Evolutionary conservation across 2,888 invertebrate species (phyloP).

Genomic region (Prosapia bicincta): DNA sequence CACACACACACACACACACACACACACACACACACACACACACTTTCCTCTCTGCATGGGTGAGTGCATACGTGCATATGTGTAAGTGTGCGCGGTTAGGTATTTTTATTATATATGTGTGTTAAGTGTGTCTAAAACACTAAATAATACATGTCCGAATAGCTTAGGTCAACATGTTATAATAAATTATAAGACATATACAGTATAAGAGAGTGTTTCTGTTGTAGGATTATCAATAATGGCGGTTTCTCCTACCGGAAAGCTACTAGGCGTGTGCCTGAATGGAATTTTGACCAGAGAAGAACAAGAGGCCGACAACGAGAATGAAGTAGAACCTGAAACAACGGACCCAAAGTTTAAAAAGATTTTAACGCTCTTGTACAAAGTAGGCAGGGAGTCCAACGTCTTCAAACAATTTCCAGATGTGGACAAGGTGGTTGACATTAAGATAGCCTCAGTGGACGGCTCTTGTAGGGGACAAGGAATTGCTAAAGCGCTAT

Average conservation of each 20-base stretch:
- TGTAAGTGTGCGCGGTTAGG: too few species aligned
- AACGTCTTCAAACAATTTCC: slow-evolving; percentile 57
- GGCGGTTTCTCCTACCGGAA: slow-evolving; percentile 56
- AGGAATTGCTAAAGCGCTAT: slow-evolving; percentile 62
- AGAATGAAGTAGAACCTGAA: slow-evolving; percentile 50
- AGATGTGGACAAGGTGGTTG: slow-evolving; percentile 53
- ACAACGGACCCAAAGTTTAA: slow-evolving; percentile 61
- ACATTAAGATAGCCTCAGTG: slow-evolving; percentile 64
- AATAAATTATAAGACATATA: too few species aligned
- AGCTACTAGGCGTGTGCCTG: slow-evolving; percentile 56
- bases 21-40: too few species aligned
- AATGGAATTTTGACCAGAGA: slow-evolving; percentile 48
- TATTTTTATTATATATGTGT: too few species aligned
- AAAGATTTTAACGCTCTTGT: slow-evolving; percentile 59
- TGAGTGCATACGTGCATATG: too few species aligned
- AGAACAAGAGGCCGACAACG: slow-evolving; percentile 39
- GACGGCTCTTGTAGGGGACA: slow-evolving; percentile 61
- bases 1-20: too few species aligned
- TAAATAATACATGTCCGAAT: too few species aligned
- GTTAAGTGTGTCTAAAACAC: too few species aligned
- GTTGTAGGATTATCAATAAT: slow-evolving; percentile 53
- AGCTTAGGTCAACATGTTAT: too few species aligned
- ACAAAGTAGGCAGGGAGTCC: slow-evolving; percentile 54
- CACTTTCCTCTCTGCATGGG: too few species aligned
- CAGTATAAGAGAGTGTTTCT: too few species aligned